phyloP scores from a whole-genome alignment of 1,140 invertebrate species.

The Aphis gossypii region DNA sequence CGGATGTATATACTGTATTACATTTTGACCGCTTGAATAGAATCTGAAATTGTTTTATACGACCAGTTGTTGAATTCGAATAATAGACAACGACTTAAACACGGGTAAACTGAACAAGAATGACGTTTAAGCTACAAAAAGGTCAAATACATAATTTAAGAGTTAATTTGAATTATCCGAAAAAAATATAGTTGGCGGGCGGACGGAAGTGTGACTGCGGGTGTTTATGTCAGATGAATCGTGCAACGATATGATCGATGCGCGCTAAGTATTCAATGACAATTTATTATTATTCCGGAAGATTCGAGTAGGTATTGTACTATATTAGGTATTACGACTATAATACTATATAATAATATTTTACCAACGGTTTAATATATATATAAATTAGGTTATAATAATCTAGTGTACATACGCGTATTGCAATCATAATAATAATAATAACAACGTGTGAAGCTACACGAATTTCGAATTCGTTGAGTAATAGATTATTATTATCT shows the following conservation, averaged over 20 bases:
- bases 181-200: not conserved
- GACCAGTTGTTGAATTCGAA: not conserved
- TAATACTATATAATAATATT: not conserved
- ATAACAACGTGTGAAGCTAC: not conserved
- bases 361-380: not conserved
- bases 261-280: not conserved
- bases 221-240: not conserved
- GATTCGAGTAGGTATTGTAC: not conserved
- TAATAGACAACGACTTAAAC: not conserved
- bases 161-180: not conserved
- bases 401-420: not conserved
- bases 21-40: not conserved
- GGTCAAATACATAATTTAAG: not conserved
- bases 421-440: not conserved
- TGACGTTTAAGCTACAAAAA: not conserved
- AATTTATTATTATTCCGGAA: constrained; percentile 13
- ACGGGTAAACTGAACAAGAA: not conserved
- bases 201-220: not conserved
- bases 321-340: not conserved
- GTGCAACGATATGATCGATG: not conserved
- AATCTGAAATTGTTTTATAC: not conserved
- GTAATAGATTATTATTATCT: not conserved
- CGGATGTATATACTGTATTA: not conserved
- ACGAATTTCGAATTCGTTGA: not conserved
- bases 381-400: not conserved